Evolutionary conservation across 2,888 invertebrate genomes (phyloP).

Genomic region (Andrena bicolor): DNA sequence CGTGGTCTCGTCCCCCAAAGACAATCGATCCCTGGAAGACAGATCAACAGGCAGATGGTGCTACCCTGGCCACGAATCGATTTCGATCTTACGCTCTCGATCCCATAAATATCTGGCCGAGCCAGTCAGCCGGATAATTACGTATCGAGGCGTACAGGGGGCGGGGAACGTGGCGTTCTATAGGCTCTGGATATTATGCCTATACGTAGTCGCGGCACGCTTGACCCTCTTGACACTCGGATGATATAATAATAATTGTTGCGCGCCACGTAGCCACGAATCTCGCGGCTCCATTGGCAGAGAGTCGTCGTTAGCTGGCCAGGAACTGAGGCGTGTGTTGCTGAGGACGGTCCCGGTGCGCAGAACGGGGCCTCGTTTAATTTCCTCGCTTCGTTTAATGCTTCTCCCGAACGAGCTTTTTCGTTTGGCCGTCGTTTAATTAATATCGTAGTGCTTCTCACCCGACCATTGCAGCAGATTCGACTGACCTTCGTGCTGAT

Average conservation of each 20-base stretch:
- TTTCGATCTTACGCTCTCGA: constrained; percentile 77
- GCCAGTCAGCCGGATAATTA: constrained; percentile 75
- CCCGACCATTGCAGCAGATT: neutral
- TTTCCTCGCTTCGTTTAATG: constrained; percentile 58
- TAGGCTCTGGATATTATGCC: constrained; percentile 66
- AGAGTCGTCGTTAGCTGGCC: constrained; percentile 16
- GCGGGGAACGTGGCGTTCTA: constrained; percentile 72
- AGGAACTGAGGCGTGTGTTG: constrained; percentile 1
- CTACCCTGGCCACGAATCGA: constrained; percentile 72
- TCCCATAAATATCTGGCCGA: constrained; percentile 77
- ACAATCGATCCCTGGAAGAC: constrained; percentile 36
- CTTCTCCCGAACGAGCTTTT: constrained; percentile 48
- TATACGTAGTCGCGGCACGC: constrained; percentile 76
- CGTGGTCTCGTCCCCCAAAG: neutral
- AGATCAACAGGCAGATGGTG: constrained; percentile 61
- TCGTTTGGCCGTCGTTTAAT: constrained; percentile 54
- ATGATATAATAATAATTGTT: constrained; percentile 80
- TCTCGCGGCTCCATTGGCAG: constrained; percentile 37
- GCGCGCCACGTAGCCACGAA: constrained; percentile 55
- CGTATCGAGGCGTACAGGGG: constrained; percentile 72
- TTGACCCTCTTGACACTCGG: constrained; percentile 76
- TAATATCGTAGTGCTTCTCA: constrained; percentile 34
- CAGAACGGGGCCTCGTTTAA: constrained; percentile 49
- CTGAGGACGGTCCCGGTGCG: constrained; percentile 29
- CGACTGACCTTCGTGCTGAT: neutral